Evolutionary conservation across 2,888 invertebrate species (phyloP).

Genomic region (Dilophus febrilis): DNA sequence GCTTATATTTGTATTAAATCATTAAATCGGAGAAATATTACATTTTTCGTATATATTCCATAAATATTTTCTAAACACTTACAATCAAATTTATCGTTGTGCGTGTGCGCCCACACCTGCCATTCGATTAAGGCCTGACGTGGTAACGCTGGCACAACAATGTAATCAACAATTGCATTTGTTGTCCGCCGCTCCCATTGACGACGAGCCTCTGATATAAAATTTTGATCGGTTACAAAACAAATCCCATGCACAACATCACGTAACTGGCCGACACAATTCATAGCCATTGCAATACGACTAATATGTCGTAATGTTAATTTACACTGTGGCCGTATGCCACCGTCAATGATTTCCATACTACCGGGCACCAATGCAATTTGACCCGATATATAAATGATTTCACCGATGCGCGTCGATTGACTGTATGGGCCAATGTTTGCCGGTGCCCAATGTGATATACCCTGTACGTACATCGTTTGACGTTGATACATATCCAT

Average conservation of each 20-base stretch:
- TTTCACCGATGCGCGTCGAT: constrained; percentile 65
- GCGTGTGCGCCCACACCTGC: constrained; percentile 83
- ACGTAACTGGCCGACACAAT: constrained; percentile 56
- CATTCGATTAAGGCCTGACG: constrained; percentile 71
- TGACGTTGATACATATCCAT: constrained; percentile 42
- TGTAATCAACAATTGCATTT: constrained; percentile 74
- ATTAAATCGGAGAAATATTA: too few species aligned
- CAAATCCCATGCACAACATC: constrained; percentile 80
- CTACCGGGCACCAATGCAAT: constrained; percentile 76
- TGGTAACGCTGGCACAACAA: constrained; percentile 68
- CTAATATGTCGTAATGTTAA: constrained; percentile 69
- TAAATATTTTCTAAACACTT: too few species aligned
- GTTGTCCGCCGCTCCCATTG: constrained; percentile 71
- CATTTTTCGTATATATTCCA: too few species aligned
- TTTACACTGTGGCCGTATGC: constrained; percentile 64
- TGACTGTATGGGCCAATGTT: constrained; percentile 95
- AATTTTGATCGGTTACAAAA: constrained; percentile 58
- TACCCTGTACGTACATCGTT: constrained; percentile 87
- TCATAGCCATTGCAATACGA: constrained; percentile 65
- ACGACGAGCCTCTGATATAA: constrained; percentile 55
- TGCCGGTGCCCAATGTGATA: constrained; percentile 96
- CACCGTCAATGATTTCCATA: constrained; percentile 56
- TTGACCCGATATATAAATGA: constrained; percentile 79
- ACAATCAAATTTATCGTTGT: constrained; percentile 80
- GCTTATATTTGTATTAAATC: too few species aligned